A percentile compares a stretch with the other conserved stretches of the same genome.
Evolutionary conservation across 2,888 invertebrate genomes (phyloP).

Genomic region (Thalpophila matura): DNA sequence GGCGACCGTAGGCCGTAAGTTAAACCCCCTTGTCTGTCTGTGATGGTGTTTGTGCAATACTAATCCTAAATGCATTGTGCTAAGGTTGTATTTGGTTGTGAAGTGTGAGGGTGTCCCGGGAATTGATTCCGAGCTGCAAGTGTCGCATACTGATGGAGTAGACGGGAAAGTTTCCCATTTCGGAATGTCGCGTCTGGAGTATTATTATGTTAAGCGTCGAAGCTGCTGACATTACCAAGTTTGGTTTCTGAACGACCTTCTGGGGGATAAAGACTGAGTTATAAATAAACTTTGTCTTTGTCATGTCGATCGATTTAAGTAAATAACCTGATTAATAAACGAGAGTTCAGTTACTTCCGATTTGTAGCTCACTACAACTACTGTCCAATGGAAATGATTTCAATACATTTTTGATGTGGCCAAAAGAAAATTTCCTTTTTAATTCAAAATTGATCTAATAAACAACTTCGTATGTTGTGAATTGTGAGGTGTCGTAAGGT

Average conservation of each 20-base stretch:
- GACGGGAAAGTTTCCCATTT: conserved; percentile 73
- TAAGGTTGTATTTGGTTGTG: conserved; percentile 60
- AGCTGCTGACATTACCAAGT: conserved; percentile 72
- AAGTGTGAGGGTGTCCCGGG: conserved; percentile 57
- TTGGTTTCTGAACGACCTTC: conserved; percentile 70
- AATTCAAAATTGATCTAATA: not conserved
- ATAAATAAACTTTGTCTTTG: conserved; percentile 64
- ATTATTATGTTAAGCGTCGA: conserved; percentile 65
- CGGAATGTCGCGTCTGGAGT: conserved; percentile 66
- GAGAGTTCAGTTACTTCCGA: conserved; percentile 14
- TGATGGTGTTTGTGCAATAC: conserved; percentile 64
- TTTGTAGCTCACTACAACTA: not conserved
- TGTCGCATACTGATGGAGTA: conserved; percentile 72
- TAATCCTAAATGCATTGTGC: conserved; percentile 64
- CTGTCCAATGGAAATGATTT: not conserved
- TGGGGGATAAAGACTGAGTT: conserved; percentile 62
- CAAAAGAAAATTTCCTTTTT: no score
- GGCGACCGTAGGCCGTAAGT: conserved; percentile 84
- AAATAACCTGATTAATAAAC: conserved; percentile 44
- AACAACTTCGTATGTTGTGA: not conserved
- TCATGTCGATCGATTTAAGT: conserved; percentile 59
- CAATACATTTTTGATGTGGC: conserved; percentile 5
- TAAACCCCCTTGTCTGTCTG: conserved; percentile 69
- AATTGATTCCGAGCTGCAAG: conserved; percentile 67
- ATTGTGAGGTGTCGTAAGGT: not conserved